Percentiles rank a stretch among this genome's conserved stretches.
These are phyloP conservation scores for Tenodera sinensis DNA, from an alignment of 2,888 invertebrate genomes.

Conservation along the genomic window DNA sequence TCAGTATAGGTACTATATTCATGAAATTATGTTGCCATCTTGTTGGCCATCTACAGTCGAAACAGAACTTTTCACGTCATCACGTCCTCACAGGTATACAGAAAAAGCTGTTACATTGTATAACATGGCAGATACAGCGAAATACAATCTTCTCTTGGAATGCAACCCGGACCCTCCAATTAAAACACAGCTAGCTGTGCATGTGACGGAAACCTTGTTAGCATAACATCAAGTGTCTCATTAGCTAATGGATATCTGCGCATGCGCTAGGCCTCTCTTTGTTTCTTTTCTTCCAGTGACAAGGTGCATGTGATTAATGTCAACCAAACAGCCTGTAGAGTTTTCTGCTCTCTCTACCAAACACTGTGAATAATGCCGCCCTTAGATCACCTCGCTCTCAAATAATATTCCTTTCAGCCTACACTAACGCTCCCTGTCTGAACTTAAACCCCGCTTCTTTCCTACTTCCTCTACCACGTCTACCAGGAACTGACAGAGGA, in stretches of 20 bases:
- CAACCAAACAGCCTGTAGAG: neutral
- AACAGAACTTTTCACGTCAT: too few species aligned
- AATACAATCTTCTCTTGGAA: neutral
- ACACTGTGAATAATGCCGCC: neutral
- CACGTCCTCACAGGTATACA: too few species aligned
- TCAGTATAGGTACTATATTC: too few species aligned
- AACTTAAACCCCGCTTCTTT: too few species aligned
- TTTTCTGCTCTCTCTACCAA: neutral
- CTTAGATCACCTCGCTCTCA: neutral
- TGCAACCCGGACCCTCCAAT: neutral
- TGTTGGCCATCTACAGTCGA: too few species aligned
- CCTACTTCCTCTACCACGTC: too few species aligned
- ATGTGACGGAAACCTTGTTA: neutral
- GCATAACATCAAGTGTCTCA: neutral
- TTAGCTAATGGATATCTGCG: conserved; percentile 3
- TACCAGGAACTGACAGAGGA: too few species aligned
- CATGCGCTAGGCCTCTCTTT: neutral
- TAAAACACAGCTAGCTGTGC: neutral
- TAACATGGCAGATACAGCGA: too few species aligned
- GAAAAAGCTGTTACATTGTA: too few species aligned
- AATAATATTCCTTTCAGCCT: neutral
- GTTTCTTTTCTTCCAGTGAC: neutral
- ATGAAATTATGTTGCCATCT: too few species aligned
- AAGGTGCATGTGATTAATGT: neutral
- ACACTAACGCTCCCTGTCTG: neutral